Percentiles rank a stretch among this genome's conserved stretches.
phyloP scores from a whole-genome alignment of 2,888 invertebrate genomes.

The Erebia aethiops region DNA sequence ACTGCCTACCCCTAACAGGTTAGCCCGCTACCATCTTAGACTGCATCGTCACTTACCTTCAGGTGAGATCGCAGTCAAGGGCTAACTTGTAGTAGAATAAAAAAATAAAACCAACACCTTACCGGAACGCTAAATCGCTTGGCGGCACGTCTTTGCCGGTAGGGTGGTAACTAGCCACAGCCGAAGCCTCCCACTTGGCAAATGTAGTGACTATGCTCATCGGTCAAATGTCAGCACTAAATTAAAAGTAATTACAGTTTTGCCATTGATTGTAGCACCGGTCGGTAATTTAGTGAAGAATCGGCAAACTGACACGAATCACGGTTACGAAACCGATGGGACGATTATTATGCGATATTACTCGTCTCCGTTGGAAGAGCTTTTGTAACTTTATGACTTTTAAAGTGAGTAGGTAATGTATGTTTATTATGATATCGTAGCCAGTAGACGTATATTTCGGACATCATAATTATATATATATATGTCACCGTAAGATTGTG shows the following conservation, averaged over 20 bases:
- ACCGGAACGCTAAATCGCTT: too few species aligned
- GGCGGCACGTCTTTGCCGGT: too few species aligned
- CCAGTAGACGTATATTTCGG: background rate
- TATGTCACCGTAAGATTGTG: too few species aligned
- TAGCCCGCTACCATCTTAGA: too few species aligned
- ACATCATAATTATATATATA: too few species aligned
- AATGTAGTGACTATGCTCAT: background rate
- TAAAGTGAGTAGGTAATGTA: conserved; percentile 15
- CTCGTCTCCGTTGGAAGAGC: conserved; percentile 15
- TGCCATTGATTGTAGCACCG: conserved; percentile 25
- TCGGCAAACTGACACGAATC: conserved; percentile 14
- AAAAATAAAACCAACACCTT: too few species aligned
- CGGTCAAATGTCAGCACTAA: conserved; percentile 36
- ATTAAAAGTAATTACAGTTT: conserved; percentile 36
- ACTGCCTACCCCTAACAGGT: too few species aligned
- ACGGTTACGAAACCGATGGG: conserved; percentile 20
- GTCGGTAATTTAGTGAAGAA: conserved; percentile 19
- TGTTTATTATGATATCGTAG: conserved; percentile 6
- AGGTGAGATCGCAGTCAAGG: too few species aligned
- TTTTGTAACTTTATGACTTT: conserved; percentile 17
- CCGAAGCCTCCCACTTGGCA: too few species aligned
- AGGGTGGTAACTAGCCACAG: too few species aligned
- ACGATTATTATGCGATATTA: conserved; percentile 17
- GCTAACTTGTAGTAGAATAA: too few species aligned
- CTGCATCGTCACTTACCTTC: too few species aligned